Conservation (phyloP, 2,888 invertebrate species). For the Abrostola tripartita region DNA sequence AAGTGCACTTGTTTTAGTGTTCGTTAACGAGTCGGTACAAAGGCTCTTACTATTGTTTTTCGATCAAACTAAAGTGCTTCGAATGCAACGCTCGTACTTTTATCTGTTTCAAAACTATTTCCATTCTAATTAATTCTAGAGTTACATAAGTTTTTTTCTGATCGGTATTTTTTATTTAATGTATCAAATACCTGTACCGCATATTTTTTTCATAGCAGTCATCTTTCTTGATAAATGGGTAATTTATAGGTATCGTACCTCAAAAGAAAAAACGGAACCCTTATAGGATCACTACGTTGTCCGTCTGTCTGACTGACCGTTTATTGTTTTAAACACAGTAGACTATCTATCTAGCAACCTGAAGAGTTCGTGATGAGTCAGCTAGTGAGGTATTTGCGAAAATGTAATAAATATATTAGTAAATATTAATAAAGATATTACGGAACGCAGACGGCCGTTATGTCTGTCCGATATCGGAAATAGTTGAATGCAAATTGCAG, state of each 20-base stretch:
- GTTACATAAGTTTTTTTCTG: background rate
- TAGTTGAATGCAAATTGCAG: constrained; percentile 45
- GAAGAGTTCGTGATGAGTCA: background rate
- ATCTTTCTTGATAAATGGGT: no score
- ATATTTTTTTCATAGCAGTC: no score
- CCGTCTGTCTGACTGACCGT: background rate
- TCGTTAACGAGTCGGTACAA: constrained; percentile 59
- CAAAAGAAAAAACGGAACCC: no score
- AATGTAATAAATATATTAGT: constrained; percentile 7
- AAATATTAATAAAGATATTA: constrained; percentile 39
- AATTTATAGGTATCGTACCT: no score
- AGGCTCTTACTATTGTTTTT: constrained; percentile 29
- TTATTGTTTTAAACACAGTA: no score
- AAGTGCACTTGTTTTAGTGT: constrained; percentile 65
- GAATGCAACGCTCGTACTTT: background rate
- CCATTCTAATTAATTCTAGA: background rate
- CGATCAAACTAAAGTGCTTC: constrained; percentile 19
- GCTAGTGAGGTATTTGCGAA: background rate
- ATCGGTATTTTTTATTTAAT: no score
- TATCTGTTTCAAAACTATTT: background rate
- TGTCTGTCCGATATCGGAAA: constrained; percentile 44
- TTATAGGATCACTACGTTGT: no score
- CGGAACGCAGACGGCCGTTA: constrained; percentile 34
- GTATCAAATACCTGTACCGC: no score
- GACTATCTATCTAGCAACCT: constrained; percentile 3